phyloP scores from a whole-genome alignment of 2,797 vertebrate species.

The Gadopsis marmoratus region DNA sequence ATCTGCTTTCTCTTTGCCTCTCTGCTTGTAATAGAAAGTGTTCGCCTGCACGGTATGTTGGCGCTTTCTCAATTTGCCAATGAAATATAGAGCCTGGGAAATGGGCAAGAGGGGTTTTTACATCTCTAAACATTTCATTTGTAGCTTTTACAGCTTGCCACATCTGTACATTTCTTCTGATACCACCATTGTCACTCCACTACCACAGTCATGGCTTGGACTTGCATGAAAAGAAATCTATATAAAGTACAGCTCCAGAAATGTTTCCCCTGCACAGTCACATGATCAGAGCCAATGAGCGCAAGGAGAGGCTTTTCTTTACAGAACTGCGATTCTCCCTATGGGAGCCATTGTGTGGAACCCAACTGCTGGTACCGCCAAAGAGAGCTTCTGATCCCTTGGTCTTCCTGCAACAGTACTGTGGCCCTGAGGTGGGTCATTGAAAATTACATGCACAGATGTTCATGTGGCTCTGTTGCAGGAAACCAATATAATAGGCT shows the following conservation, averaged over 20 bases:
- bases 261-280: constrained; percentile 4
- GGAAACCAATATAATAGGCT: constrained; percentile 71
- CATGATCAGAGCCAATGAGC: constrained; percentile 37
- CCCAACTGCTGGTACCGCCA: constrained; percentile 21
- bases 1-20: constrained; percentile 43
- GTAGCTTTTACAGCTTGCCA: neutral
- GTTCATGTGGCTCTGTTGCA: constrained; percentile 62
- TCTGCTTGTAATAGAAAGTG: neutral
- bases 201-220: constrained; percentile 29
- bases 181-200: constrained; percentile 23
- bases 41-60: constrained; percentile 10
- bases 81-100: constrained; percentile 27
- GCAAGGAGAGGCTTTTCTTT: constrained; percentile 19
- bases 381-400: constrained; percentile 39
- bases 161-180: constrained; percentile 27
- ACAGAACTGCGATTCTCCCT: constrained; percentile 23
- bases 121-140: constrained; percentile 23
- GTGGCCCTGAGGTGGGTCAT: constrained; percentile 65
- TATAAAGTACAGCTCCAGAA: constrained; percentile 17
- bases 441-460: constrained; percentile 76
- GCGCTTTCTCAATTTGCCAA: constrained; percentile 26
- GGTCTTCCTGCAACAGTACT: constrained; percentile 46
- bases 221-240: neutral
- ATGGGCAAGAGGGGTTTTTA: constrained; percentile 24
- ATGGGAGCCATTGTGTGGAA: constrained; percentile 36